Conservation (phyloP, 2,888 invertebrate species). For the Perdita meconis region DNA sequence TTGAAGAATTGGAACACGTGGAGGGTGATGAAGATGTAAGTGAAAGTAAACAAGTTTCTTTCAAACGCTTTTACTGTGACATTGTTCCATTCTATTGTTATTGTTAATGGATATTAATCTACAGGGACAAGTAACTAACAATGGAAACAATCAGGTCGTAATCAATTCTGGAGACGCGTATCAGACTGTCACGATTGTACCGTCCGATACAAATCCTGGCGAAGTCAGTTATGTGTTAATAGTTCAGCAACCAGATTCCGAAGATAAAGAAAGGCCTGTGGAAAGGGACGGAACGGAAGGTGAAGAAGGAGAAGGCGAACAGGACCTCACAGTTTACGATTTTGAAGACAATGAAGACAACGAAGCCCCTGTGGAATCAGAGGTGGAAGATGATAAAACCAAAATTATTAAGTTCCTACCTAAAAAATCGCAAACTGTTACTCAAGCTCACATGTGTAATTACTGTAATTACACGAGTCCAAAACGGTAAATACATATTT, state of each 20-base stretch:
- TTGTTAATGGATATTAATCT: background rate
- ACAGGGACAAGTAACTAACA: constrained; percentile 74
- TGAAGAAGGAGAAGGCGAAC: constrained; percentile 85
- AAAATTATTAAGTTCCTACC: constrained; percentile 88
- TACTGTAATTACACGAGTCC: constrained; percentile 96
- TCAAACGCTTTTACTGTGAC: background rate
- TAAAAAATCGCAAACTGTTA: constrained; percentile 87
- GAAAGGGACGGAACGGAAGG: constrained; percentile 84
- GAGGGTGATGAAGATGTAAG: constrained; percentile 85
- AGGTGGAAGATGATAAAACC: constrained; percentile 88
- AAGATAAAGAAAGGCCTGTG: constrained; percentile 85
- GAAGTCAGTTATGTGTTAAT: constrained; percentile 96
- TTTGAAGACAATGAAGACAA: constrained; percentile 84
- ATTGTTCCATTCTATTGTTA: background rate
- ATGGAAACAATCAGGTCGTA: constrained; percentile 84
- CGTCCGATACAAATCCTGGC: constrained; percentile 90
- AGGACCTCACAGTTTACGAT: constrained; percentile 82
- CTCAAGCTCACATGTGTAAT: constrained; percentile 92
- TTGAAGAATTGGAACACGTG: constrained; percentile 85
- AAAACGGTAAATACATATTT: constrained; percentile 87
- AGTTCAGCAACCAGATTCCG: constrained; percentile 90
- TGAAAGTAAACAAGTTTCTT: background rate
- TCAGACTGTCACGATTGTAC: constrained; percentile 94
- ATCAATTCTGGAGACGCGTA: constrained; percentile 88
- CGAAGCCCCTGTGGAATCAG: constrained; percentile 86